phyloP scores from a whole-genome alignment of 2,888 invertebrate species.

The Acrocyrtus sp. region DNA sequence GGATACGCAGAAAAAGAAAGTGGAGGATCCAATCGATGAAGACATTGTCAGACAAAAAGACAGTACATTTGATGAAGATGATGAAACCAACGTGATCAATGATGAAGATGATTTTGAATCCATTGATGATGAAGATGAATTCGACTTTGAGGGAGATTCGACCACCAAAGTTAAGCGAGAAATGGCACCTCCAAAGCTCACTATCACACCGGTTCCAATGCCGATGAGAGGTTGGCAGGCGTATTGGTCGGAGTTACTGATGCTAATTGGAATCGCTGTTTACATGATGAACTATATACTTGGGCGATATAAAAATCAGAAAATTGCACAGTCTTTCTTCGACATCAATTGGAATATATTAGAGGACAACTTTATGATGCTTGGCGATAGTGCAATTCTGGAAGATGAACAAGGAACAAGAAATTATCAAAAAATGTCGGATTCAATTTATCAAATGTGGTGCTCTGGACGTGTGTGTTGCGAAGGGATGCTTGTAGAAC shows the following conservation, averaged over 20 bases:
- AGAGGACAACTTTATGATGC: constrained; percentile 60
- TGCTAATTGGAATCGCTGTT: constrained; percentile 58
- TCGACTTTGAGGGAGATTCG: constrained; percentile 53
- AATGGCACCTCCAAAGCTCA: constrained; percentile 61
- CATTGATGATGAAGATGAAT: constrained; percentile 61
- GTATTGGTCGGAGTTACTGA: constrained; percentile 61
- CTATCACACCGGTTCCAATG: constrained; percentile 62
- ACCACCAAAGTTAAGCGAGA: constrained; percentile 51
- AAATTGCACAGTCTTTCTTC: constrained; percentile 62
- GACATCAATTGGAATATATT: constrained; percentile 61
- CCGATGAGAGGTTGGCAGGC: constrained; percentile 62
- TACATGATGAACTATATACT: constrained; percentile 62
- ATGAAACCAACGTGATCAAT: constrained; percentile 41
- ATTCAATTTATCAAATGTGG: constrained; percentile 63
- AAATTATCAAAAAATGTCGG: constrained; percentile 60
- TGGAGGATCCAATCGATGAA: constrained; percentile 16
- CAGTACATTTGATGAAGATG: constrained; percentile 54
- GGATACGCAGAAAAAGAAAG: constrained; percentile 26
- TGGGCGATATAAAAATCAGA: constrained; percentile 62
- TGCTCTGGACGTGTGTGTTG: constrained; percentile 84
- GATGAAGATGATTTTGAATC: constrained; percentile 62
- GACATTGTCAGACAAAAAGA: constrained; percentile 21
- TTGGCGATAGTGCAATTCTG: constrained; percentile 58
- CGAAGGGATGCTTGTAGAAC: constrained; percentile 95
- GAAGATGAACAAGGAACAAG: constrained; percentile 61